These are phyloP conservation scores for Cynodonichthys magdalenae DNA, from an alignment of 2,797 vertebrate genomes.

Conservation along the genomic window DNA sequence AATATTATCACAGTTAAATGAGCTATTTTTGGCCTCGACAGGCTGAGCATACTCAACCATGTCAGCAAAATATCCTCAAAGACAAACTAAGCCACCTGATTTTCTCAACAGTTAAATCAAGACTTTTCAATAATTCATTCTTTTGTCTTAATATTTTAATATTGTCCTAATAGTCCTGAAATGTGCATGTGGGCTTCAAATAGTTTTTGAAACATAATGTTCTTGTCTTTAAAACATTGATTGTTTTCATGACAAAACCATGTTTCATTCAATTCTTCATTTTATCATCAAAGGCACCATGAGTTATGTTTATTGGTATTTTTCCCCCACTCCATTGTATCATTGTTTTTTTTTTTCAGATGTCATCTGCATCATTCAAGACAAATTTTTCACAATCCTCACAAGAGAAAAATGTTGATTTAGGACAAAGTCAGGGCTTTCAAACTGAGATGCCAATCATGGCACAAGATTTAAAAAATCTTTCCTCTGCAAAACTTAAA, in stretches of 20 bases:
- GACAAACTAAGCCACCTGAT: neutral
- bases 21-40: too few species aligned
- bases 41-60: neutral
- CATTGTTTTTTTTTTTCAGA: conserved; percentile 68
- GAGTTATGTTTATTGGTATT: conserved; percentile 45
- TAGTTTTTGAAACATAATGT: conserved; percentile 34
- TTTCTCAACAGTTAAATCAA: neutral
- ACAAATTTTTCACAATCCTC: conserved; percentile 64
- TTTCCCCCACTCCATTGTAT: conserved; percentile 63
- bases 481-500: conserved; percentile 37
- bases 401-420: conserved; percentile 49
- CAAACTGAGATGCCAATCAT: conserved; percentile 23
- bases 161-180: conserved; percentile 18
- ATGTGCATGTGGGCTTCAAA: conserved; percentile 43
- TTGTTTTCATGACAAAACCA: conserved; percentile 39
- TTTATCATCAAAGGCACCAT: conserved; percentile 27
- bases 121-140: neutral
- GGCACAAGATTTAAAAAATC: conserved; percentile 25
- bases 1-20: too few species aligned
- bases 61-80: neutral
- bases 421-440: conserved; percentile 39
- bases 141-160: conserved; percentile 4
- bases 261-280: conserved; percentile 43
- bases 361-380: conserved; percentile 60
- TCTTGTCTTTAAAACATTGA: conserved; percentile 6